Percentiles rank a stretch among this genome's conserved stretches.
These are phyloP conservation scores for Choloepus didactylus DNA, from an alignment of 2,797 vertebrate species.

Conservation along the genomic window DNA sequence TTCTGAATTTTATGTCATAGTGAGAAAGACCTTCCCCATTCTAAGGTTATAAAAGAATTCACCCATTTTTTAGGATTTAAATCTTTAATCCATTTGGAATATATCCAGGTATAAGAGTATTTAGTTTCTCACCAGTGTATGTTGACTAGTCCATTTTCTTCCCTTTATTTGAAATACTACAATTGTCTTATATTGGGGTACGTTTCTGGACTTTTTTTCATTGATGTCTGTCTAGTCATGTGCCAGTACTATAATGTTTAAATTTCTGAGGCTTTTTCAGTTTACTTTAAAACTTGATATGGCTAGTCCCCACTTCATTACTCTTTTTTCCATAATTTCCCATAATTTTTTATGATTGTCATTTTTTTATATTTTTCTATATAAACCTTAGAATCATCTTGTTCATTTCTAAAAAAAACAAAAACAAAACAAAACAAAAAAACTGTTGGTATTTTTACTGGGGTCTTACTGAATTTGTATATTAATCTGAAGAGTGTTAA, in stretches of 20 bases:
- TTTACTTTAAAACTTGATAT: not conserved
- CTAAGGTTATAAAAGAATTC: not conserved
- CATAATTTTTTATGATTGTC: not conserved
- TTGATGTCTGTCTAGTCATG: not conserved
- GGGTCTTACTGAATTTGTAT: not conserved
- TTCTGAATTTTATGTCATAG: not conserved
- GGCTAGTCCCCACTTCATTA: not conserved
- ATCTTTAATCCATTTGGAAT: not conserved
- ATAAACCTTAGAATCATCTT: not conserved
- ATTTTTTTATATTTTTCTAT: not conserved
- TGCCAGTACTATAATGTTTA: not conserved
- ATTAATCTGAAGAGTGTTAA: not conserved
- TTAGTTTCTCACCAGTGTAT: too few relatives aligned
- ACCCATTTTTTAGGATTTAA: not conserved
- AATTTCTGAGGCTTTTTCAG: not conserved
- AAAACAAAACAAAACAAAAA: constrained; percentile 1
- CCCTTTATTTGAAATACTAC: not conserved
- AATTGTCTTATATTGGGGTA: not conserved
- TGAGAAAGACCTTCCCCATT: not conserved
- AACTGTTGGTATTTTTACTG: not conserved
- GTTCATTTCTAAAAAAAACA: not conserved
- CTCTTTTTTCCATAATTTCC: not conserved
- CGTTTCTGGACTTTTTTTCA: not conserved
- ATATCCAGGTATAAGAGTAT: not conserved
- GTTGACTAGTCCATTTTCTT: not conserved